Evolutionary conservation across 2,888 invertebrate genomes (phyloP).

Genomic region (Entomobrya multifasciata): DNA sequence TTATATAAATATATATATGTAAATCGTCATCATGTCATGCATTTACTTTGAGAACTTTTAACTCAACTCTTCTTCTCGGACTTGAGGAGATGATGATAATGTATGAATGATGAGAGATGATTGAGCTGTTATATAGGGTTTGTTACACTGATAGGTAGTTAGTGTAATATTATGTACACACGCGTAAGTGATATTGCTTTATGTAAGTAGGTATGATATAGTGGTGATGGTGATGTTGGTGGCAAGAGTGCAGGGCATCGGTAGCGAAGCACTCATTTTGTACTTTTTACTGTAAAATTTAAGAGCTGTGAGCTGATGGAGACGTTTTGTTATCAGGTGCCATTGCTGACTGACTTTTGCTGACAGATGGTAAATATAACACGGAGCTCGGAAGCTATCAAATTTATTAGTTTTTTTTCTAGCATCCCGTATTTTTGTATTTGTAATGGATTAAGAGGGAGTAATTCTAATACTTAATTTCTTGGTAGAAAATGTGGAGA

Average conservation of each 20-base stretch:
- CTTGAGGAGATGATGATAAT: too few species aligned
- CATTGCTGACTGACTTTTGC: constrained; percentile 66
- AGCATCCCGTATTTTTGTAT: constrained; percentile 21
- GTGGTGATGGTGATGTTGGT: too few species aligned
- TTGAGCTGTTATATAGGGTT: background rate
- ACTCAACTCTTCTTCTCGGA: too few species aligned
- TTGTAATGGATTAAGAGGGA: constrained; percentile 40
- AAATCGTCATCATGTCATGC: background rate
- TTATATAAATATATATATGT: background rate
- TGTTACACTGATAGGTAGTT: background rate
- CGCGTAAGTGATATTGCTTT: background rate
- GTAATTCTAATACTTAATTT: constrained; percentile 26
- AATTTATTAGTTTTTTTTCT: constrained; percentile 53
- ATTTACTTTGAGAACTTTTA: background rate
- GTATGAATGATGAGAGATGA: too few species aligned
- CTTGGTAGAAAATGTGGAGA: constrained; percentile 8
- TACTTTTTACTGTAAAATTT: constrained; percentile 21
- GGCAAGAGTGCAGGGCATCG: background rate
- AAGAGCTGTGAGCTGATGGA: constrained; percentile 65
- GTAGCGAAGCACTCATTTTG: background rate
- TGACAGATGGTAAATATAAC: constrained; percentile 77
- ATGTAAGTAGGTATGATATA: background rate
- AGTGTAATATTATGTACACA: constrained; percentile 5
- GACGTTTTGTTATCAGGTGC: constrained; percentile 76
- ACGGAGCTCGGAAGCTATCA: constrained; percentile 55